A percentile compares a stretch with the other conserved stretches of the same genome.
Conservation (phyloP, 2,113 vertebrate genomes). For the Tenrec ecaudatus region DNA sequence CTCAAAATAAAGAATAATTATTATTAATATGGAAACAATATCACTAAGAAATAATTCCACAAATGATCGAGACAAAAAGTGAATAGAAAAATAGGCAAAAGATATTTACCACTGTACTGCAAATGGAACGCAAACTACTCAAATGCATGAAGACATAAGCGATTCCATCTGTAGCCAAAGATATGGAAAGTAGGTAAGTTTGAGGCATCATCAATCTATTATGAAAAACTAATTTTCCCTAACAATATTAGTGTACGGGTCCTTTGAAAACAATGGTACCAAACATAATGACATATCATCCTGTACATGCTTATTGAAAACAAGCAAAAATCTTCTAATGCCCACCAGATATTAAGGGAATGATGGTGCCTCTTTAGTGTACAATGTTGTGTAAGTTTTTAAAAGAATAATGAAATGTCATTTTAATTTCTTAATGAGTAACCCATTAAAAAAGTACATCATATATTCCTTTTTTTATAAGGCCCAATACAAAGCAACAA, state of each 20-base stretch:
- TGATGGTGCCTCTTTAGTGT: not conserved
- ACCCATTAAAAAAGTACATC: not conserved
- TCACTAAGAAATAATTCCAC: not conserved
- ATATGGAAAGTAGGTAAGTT: not conserved
- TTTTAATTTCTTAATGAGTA: not conserved
- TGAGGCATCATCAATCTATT: not conserved
- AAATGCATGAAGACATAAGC: not conserved
- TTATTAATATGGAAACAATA: not conserved
- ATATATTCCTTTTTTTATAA: not conserved
- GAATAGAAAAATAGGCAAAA: not conserved
- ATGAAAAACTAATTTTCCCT: not conserved
- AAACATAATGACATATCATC: not conserved
- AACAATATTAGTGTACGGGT: not conserved
- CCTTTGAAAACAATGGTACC: not conserved
- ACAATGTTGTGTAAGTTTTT: not conserved
- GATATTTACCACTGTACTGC: not conserved
- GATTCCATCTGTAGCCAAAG: not conserved
- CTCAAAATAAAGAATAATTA: not conserved
- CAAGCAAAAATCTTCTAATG: not conserved
- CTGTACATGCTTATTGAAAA: not conserved
- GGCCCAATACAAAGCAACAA: not conserved
- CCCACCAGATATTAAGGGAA: not conserved
- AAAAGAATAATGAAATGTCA: too few species aligned
- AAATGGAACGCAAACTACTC: not conserved
- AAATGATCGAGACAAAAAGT: not conserved